Evolutionary conservation across 2,888 invertebrate genomes (phyloP).

Genomic region (Cenopis cana): DNA sequence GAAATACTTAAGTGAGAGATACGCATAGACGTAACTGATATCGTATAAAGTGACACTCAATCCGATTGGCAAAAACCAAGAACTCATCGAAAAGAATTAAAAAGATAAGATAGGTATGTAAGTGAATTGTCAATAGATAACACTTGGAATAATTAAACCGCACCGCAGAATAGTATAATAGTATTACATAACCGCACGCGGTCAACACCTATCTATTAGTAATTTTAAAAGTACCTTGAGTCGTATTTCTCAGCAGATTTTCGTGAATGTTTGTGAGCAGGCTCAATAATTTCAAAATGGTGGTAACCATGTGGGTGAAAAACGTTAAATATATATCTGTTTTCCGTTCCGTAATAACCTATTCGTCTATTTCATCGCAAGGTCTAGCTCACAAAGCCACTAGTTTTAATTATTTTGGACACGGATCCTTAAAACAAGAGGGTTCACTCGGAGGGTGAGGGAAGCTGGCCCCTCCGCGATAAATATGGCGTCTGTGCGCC

Average conservation of each 20-base stretch:
- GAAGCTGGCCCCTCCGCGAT: background rate
- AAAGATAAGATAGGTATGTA: conserved; percentile 13
- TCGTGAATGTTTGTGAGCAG: too few species aligned
- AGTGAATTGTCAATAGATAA: background rate
- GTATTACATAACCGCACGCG: too few species aligned
- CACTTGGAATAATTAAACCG: conserved; percentile 5
- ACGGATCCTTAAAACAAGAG: conserved; percentile 12
- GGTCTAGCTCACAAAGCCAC: too few species aligned
- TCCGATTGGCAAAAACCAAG: conserved; percentile 1
- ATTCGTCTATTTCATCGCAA: too few species aligned
- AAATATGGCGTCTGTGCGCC: conserved; percentile 20
- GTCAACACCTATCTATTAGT: background rate
- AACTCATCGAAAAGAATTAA: conserved; percentile 5
- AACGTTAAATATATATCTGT: too few species aligned
- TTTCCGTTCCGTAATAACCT: too few species aligned
- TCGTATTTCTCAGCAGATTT: too few species aligned
- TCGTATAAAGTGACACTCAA: background rate
- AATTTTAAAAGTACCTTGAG: too few species aligned
- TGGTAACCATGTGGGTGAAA: too few species aligned
- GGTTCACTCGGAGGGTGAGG: conserved; percentile 15
- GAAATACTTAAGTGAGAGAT: too few species aligned
- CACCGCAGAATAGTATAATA: too few species aligned
- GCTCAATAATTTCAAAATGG: too few species aligned
- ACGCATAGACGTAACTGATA: background rate
- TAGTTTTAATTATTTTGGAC: background rate